Conservation (phyloP, 2,797 vertebrate genomes). For the Nasua narica region DNA sequence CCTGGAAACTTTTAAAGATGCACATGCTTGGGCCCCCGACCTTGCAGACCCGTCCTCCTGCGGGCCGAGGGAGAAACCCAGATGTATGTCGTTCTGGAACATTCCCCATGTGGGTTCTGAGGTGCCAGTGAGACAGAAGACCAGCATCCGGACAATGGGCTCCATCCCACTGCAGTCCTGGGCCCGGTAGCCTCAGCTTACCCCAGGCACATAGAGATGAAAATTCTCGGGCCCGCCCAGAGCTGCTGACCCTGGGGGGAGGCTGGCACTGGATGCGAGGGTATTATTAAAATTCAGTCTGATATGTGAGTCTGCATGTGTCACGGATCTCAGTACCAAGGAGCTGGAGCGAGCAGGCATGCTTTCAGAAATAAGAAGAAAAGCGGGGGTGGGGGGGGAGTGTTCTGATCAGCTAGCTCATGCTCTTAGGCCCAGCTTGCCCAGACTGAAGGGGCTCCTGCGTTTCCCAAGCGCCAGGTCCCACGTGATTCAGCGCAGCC, state of each 20-base stretch:
- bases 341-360: neutral
- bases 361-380: neutral
- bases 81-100: neutral
- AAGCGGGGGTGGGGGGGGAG: accelerated
- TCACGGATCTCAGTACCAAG: neutral
- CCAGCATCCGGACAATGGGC: neutral
- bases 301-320: neutral
- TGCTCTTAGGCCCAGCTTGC: neutral
- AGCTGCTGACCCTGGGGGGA: neutral
- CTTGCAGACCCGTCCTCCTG: neutral
- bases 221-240: neutral
- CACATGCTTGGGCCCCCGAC: neutral
- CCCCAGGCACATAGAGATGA: neutral
- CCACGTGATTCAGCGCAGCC: neutral
- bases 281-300: neutral
- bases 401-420: neutral
- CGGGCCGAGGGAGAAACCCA: neutral
- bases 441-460: neutral
- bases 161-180: neutral
- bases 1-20: neutral
- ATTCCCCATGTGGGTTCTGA: neutral
- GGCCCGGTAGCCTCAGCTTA: neutral
- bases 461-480: neutral
- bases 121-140: neutral
- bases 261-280: neutral